Evolutionary conservation across 2,113 vertebrate species (phyloP), one percentile per base, ranked within the genome.

Genomic region (Ahaetulla prasina): DNA sequence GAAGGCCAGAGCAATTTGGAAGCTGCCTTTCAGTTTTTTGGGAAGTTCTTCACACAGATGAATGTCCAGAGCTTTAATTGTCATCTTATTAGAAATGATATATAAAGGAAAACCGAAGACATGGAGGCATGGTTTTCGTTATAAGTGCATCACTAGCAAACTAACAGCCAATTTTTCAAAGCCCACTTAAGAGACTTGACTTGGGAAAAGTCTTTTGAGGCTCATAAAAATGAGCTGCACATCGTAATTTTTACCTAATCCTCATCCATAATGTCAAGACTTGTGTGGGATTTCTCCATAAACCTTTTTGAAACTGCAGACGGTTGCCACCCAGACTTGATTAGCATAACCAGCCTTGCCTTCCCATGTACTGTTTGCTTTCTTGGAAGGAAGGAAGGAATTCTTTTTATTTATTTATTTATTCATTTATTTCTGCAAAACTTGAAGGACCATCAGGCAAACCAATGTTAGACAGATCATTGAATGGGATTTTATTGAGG

Each of bases 141-240:
- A 49, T 53, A 1, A 93, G 90, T 88, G 92, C 91, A 52, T 90
- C 20, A 93, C 23, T 39, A 35, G 92, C 84, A 80, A 91, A 87
- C 8, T n/a, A 89, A 84, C 63, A 84, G 39, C 47, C 88, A 89
- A 43, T 87, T 93, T 91, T 90, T 80, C 94, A 91, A n/a, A 92
- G 45, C 47, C 27, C 20, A 49, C 50, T 50, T 9, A 60, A 39
- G 14, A 54, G 4, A 52, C 14, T 47, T 89, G 12, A 60, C 30
- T 88, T 3, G 43, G 86, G 68, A 35, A 89, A 84, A 47, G 35
- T 4, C 68, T 84, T 49, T 39, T 14, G 88, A 85, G 53, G 43
- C 68, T 89, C 53, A 85, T 22, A 16, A 55, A 20, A 47, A 30
- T 27, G 47, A 53, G 11, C 7, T 10, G 27, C 60, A 39, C 23